A percentile compares a stretch with the other conserved stretches of the same genome.
These are phyloP conservation scores for Chouioia cunea DNA, from an alignment of 2,888 invertebrate genomes.

Conservation along the genomic window DNA sequence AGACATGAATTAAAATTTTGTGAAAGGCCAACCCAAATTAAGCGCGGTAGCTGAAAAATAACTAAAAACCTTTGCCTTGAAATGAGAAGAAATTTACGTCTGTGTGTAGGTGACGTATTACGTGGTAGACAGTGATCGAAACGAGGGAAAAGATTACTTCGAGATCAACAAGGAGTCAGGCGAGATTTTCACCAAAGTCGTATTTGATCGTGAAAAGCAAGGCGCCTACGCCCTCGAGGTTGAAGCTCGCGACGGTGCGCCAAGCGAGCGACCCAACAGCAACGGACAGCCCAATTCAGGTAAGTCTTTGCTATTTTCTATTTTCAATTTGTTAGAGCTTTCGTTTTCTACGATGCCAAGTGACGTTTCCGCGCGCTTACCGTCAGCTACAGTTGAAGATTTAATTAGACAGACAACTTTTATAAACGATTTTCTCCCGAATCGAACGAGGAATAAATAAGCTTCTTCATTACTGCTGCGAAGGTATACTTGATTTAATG, in stretches of 20 bases:
- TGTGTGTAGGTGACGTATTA: slow-evolving; percentile 87
- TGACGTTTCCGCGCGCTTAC: too few relatives aligned
- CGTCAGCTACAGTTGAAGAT: too few relatives aligned
- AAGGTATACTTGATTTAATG: too few relatives aligned
- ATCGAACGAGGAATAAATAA: neutral
- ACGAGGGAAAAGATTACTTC: slow-evolving; percentile 95
- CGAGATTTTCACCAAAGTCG: slow-evolving; percentile 93
- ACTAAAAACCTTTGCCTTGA: too few relatives aligned
- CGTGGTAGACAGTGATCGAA: slow-evolving; percentile 90
- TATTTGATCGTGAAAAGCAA: slow-evolving; percentile 98
- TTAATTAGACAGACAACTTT: neutral
- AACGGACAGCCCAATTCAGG: slow-evolving; percentile 96
- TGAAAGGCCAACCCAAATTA: too few relatives aligned
- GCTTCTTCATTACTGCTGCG: too few relatives aligned
- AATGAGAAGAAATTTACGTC: neutral
- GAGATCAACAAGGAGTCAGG: slow-evolving; percentile 96
- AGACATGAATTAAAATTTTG: too few relatives aligned
- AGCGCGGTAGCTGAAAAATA: too few relatives aligned
- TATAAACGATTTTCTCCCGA: neutral
- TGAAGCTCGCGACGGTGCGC: slow-evolving; percentile 95
- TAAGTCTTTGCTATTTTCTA: slow-evolving; percentile 67
- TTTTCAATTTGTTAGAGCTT: neutral
- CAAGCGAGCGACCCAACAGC: slow-evolving; percentile 95
- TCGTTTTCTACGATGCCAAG: neutral
- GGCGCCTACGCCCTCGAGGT: slow-evolving; percentile 97